Percentiles rank a stretch among this genome's conserved stretches.
These are phyloP conservation scores for Porites australiensis DNA, from an alignment of 64 coral and sea anemone genomes.

Conservation along the genomic window DNA sequence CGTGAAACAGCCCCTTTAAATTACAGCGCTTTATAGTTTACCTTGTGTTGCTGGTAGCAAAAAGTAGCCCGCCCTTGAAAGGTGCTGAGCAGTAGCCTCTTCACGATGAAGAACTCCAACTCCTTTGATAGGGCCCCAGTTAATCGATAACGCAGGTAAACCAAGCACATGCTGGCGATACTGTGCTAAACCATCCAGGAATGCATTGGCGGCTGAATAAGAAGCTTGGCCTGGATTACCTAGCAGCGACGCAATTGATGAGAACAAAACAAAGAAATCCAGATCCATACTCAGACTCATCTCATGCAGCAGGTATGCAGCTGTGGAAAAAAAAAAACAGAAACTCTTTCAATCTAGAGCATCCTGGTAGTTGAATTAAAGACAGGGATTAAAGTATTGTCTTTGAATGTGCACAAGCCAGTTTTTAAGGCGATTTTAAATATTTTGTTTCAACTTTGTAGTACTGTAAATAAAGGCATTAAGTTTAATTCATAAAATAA, in stretches of 20 bases:
- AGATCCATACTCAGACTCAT: conserved; percentile 86
- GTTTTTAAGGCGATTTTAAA: too few relatives aligned
- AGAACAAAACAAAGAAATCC: conserved; percentile 87
- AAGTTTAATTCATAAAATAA: too few relatives aligned
- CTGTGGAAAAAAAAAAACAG: conserved; percentile 4
- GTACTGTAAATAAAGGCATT: too few relatives aligned
- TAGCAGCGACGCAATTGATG: conserved; percentile 78
- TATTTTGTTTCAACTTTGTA: too few relatives aligned
- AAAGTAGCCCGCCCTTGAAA: conserved; percentile 65
- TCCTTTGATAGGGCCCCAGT: conserved; percentile 86
- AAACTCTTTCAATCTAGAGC: too few relatives aligned
- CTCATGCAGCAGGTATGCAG: conserved; percentile 68
- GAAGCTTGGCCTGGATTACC: conserved; percentile 73
- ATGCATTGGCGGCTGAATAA: conserved; percentile 84
- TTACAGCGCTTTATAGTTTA: neutral
- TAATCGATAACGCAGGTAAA: conserved; percentile 70
- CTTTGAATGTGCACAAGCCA: too few relatives aligned
- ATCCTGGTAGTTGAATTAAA: too few relatives aligned
- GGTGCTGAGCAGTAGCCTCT: conserved; percentile 45
- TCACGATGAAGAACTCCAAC: conserved; percentile 70
- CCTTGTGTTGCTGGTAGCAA: conserved; percentile 65
- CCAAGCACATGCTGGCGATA: conserved; percentile 68
- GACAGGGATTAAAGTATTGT: too few relatives aligned
- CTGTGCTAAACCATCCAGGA: conserved; percentile 68
- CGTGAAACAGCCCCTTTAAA: too few relatives aligned